Percentiles rank a stretch among this genome's conserved stretches.
Conservation (phyloP, 2,888 invertebrate genomes). For the Drosophila rubida region DNA sequence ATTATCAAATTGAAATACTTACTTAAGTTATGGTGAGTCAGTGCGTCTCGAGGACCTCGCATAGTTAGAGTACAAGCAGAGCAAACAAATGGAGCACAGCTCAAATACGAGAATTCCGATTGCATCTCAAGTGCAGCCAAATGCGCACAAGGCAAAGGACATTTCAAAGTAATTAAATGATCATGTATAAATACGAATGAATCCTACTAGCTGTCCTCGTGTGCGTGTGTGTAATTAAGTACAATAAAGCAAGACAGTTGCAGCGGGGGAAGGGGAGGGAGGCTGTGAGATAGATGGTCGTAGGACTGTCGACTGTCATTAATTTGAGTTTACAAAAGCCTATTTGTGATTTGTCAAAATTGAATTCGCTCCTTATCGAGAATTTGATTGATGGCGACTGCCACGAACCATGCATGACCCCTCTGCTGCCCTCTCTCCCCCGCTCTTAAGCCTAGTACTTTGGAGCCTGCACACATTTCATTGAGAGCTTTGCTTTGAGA, state of each 20-base stretch:
- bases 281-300: constrained; percentile 7
- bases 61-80: neutral
- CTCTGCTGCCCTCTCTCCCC: constrained; percentile 10
- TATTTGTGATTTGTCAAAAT: constrained; percentile 80
- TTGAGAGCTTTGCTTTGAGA: constrained; percentile 48
- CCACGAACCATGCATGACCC: constrained; percentile 19
- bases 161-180: constrained; percentile 67
- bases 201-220: neutral
- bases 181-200: constrained; percentile 42
- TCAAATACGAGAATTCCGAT: constrained; percentile 34
- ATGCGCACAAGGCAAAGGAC: constrained; percentile 42
- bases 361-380: constrained; percentile 73
- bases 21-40: too few species aligned
- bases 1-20: too few species aligned
- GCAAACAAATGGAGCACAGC: constrained; percentile 42
- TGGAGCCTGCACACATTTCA: constrained; percentile 15
- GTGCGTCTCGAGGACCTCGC: neutral
- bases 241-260: constrained; percentile 11
- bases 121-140: constrained; percentile 28
- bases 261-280: neutral
- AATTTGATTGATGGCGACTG: constrained; percentile 69
- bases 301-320: constrained; percentile 49
- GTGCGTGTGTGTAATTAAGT: constrained; percentile 51
- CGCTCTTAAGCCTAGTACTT: constrained; percentile 3
- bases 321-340: constrained; percentile 75